Percentiles rank a stretch among this genome's conserved stretches.
phyloP scores from a whole-genome alignment of 1,140 invertebrate genomes.

The Holcopasites calliopsidis region DNA sequence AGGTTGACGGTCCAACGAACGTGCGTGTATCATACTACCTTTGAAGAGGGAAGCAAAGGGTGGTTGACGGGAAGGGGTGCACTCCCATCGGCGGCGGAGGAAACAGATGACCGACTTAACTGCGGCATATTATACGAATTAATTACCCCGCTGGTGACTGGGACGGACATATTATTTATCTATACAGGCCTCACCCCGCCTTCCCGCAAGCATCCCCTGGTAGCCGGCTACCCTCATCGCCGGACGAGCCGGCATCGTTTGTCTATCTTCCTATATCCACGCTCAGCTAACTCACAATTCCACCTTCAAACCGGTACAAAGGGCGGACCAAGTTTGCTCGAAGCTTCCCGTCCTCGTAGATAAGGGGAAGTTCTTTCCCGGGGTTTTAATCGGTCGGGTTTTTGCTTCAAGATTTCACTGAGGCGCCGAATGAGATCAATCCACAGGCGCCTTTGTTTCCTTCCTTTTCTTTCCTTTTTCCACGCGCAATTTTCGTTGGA shows the following conservation, averaged over 20 bases:
- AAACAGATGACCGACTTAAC: slow-evolving; percentile 77
- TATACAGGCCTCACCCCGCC: slow-evolving; percentile 29
- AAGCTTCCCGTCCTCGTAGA: slow-evolving; percentile 14
- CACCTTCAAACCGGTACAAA: slow-evolving; percentile 48
- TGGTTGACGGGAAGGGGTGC: neutral
- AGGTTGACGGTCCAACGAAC: neutral
- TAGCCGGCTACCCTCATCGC: slow-evolving; percentile 61
- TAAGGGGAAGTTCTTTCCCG: slow-evolving; percentile 36
- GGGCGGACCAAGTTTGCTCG: slow-evolving; percentile 43
- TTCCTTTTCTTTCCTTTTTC: neutral
- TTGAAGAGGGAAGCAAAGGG: neutral
- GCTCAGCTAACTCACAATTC: slow-evolving; percentile 60
- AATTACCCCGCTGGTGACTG: slow-evolving; percentile 73
- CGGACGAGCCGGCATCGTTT: slow-evolving; percentile 69
- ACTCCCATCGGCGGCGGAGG: slow-evolving; percentile 41
- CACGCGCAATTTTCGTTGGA: too few relatives aligned
- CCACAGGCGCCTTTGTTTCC: neutral
- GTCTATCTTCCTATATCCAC: slow-evolving; percentile 71
- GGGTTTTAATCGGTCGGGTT: slow-evolving; percentile 39
- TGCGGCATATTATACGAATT: slow-evolving; percentile 79
- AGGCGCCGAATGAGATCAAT: neutral
- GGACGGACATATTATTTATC: slow-evolving; percentile 78
- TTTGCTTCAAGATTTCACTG: slow-evolving; percentile 21
- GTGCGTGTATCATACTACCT: slow-evolving; percentile 5
- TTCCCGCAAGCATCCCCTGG: slow-evolving; percentile 54